Percentiles rank a stretch among this genome's conserved stretches.
Evolutionary conservation across 2,113 vertebrate genomes (phyloP).

Genomic region (Lota lota): DNA sequence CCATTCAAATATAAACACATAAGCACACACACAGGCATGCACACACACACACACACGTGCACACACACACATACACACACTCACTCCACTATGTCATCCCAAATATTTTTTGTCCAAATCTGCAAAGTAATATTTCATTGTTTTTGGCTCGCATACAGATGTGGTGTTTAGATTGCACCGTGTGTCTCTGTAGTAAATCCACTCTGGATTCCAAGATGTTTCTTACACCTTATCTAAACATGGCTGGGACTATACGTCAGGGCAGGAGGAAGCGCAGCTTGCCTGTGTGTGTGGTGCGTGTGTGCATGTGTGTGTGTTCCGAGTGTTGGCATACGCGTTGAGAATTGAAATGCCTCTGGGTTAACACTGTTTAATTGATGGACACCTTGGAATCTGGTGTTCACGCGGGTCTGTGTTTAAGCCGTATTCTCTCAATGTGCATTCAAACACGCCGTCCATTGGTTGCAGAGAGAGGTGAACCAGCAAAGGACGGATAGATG

Average conservation of each 20-base stretch:
- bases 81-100: conserved; percentile 1
- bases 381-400: no score
- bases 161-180: neutral
- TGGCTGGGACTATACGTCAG: neutral
- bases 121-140: neutral
- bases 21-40: neutral
- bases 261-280: neutral
- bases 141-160: conserved; percentile 1
- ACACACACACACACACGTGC: neutral
- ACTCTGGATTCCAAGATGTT: neutral
- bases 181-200: neutral
- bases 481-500: no score
- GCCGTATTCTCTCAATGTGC: no score
- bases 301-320: no score
- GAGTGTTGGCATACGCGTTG: no score
- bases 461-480: no score
- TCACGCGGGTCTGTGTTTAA: no score
- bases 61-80: conserved; percentile 2
- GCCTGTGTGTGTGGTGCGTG: neutral
- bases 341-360: no score
- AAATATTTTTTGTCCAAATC: neutral
- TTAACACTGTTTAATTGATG: no score
- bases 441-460: no score
- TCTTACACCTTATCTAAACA: neutral
- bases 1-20: conserved; percentile 1